Evolutionary conservation across 30 jellyfish, hydroid and myxozoan species (phyloP).

Genomic region (Clytia hemisphaerica): DNA sequence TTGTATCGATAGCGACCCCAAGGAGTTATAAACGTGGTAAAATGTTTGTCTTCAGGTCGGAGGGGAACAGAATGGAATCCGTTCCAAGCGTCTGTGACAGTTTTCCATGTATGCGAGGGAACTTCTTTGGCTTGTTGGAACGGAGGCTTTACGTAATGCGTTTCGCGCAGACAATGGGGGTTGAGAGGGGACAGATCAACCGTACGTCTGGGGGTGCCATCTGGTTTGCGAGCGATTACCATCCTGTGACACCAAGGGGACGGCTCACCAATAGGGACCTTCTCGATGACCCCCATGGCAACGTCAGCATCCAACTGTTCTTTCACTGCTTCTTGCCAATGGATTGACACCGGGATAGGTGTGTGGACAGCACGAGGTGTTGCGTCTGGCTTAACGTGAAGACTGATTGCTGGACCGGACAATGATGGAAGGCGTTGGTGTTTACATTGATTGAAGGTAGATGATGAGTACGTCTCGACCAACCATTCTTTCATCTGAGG

Average conservation of each 20-base stretch:
- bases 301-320: background rate
- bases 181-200: background rate
- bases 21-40: too few species aligned
- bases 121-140: slow-evolving; percentile 10
- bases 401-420: background rate
- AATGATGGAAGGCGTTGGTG: background rate
- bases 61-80: too few species aligned
- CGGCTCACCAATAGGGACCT: slow-evolving; percentile 5
- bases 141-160: background rate
- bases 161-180: background rate
- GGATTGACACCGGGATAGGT: background rate
- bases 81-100: background rate
- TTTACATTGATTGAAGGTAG: background rate
- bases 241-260: slow-evolving; percentile 1
- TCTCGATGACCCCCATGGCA: background rate
- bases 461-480: background rate
- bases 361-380: background rate
- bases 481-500: background rate
- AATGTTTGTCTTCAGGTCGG: too few species aligned
- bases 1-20: too few species aligned
- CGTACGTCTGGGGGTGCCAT: background rate
- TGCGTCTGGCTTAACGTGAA: background rate
- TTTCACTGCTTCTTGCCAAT: background rate
- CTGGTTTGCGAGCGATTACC: background rate
- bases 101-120: background rate